Conservation (phyloP, 1,140 invertebrate genomes). For the Eriocheir sinensis region DNA sequence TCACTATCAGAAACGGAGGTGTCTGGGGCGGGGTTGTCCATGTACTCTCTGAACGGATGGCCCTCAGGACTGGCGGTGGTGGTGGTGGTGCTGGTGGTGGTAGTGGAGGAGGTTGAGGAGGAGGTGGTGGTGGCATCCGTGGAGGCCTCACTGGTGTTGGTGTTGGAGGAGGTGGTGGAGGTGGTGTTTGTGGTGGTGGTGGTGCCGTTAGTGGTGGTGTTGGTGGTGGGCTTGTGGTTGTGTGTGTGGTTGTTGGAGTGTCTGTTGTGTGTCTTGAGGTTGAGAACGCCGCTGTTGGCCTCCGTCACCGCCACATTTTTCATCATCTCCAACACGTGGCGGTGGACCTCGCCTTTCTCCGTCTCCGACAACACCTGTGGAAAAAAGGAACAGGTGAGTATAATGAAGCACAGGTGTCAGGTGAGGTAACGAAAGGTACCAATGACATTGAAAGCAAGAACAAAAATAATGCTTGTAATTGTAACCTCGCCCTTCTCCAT, state of each 20-base stretch:
- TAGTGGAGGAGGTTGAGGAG: background rate
- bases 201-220: background rate
- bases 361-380: conserved; percentile 75
- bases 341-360: conserved; percentile 78
- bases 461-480: background rate
- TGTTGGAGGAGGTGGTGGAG: conserved; percentile 62
- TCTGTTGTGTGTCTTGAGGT: conserved; percentile 75
- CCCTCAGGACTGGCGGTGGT: conserved; percentile 37
- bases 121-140: conserved; percentile 38
- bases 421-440: background rate
- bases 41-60: conserved; percentile 79
- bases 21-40: conserved; percentile 78
- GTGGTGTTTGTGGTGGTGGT: background rate
- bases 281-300: conserved; percentile 78
- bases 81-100: background rate
- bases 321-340: conserved; percentile 79
- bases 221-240: background rate
- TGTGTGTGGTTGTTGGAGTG: conserved; percentile 15
- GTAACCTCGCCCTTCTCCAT: conserved; percentile 73
- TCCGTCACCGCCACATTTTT: conserved; percentile 78
- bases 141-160: background rate
- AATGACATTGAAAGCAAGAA: background rate
- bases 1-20: conserved; percentile 78
- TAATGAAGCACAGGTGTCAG: no score
- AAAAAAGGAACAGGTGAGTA: background rate